These are phyloP conservation scores for Theristicus caerulescens DNA, from an alignment of 2,113 vertebrate species.

Conservation along the genomic window DNA sequence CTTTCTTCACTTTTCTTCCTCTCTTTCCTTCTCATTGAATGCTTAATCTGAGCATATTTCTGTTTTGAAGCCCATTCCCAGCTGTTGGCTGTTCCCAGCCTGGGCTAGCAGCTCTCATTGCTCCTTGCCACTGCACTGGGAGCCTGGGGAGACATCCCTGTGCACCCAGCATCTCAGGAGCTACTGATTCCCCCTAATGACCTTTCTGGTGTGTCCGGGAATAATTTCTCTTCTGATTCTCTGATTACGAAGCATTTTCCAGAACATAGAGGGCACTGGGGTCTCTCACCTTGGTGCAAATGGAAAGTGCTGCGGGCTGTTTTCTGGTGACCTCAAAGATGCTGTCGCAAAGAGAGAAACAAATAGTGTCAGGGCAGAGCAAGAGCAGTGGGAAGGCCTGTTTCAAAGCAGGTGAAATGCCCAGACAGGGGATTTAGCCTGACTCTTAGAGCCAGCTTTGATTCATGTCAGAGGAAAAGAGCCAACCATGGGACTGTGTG, in stretches of 20 bases:
- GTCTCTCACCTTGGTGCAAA: neutral
- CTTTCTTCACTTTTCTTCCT: neutral
- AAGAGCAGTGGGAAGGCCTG: neutral
- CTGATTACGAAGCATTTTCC: neutral
- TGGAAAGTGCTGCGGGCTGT: neutral
- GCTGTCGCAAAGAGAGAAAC: neutral
- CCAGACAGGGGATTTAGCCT: neutral
- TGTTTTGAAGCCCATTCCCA: neutral
- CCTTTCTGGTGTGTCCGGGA: neutral
- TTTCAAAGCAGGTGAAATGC: neutral
- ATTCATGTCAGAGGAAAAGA: neutral
- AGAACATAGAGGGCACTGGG: neutral
- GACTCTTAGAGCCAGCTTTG: neutral
- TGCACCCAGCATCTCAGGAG: neutral
- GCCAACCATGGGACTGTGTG: neutral
- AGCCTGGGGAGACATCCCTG: neutral
- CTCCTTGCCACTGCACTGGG: neutral
- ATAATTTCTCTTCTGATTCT: neutral
- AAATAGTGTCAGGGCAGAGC: neutral
- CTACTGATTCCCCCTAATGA: neutral
- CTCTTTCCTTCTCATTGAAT: neutral
- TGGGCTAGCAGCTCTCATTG: neutral
- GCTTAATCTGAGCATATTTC: neutral
- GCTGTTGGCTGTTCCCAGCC: neutral
- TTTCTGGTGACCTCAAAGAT: conserved; percentile 3